Evolutionary conservation across 1,140 invertebrate species (phyloP).

Genomic region (Doryteuthis pealeii): DNA sequence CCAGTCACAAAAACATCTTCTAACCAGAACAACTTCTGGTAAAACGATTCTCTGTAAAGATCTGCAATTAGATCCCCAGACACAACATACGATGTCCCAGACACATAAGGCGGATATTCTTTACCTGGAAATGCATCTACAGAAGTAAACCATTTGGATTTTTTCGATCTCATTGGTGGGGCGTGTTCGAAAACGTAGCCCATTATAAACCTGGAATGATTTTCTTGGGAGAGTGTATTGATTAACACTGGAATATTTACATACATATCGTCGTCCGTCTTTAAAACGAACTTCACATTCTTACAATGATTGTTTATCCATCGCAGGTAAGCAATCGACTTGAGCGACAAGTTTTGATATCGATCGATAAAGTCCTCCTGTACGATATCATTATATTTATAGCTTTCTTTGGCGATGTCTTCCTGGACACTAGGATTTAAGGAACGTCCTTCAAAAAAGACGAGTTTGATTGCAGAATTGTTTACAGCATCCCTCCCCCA

Average conservation of each 20-base stretch:
- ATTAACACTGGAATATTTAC: slow-evolving; percentile 52
- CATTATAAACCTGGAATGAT: slow-evolving; percentile 28
- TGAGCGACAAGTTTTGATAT: slow-evolving; percentile 83
- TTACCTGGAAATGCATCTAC: slow-evolving; percentile 48
- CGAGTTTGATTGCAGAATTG: slow-evolving; percentile 15
- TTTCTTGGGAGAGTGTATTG: slow-evolving; percentile 17
- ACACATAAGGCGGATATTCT: slow-evolving; percentile 52
- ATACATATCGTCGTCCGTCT: slow-evolving; percentile 64
- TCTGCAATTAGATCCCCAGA: slow-evolving; percentile 38
- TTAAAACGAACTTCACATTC: slow-evolving; percentile 63
- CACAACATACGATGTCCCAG: slow-evolving; percentile 58
- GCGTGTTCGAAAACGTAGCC: slow-evolving; percentile 33
- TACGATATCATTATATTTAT: slow-evolving; percentile 69
- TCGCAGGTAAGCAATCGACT: slow-evolving; percentile 79
- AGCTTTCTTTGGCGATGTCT: slow-evolving; percentile 67
- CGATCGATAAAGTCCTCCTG: slow-evolving; percentile 77
- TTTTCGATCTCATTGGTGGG: slow-evolving; percentile 39
- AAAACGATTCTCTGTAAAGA: slow-evolving; percentile 45
- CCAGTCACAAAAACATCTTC: slow-evolving; percentile 61
- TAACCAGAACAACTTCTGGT: slow-evolving; percentile 46
- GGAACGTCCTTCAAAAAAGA: slow-evolving; percentile 71
- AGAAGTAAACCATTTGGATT: slow-evolving; percentile 59
- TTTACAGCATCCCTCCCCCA: slow-evolving; percentile 23
- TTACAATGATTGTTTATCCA: slow-evolving; percentile 71
- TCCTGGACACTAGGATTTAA: slow-evolving; percentile 56